A percentile compares a stretch with the other conserved stretches of the same genome.
Conservation (phyloP, 2,113 vertebrate genomes). For the Rhizomys pruinosus region DNA sequence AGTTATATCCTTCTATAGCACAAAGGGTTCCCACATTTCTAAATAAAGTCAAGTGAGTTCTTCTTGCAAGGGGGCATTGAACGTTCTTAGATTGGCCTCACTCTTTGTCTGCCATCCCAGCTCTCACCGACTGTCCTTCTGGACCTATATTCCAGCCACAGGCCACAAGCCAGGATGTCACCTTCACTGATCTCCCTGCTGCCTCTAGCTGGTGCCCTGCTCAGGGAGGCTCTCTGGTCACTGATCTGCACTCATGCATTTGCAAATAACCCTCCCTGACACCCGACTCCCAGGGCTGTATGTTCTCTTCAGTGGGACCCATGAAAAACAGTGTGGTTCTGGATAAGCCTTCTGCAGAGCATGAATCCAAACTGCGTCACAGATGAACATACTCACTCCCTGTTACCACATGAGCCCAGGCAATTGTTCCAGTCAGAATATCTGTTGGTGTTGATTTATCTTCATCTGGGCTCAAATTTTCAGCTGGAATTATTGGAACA, state of each 20-base stretch:
- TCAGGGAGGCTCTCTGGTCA: neutral
- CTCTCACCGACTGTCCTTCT: neutral
- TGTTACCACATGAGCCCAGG: slow-evolving; percentile 9
- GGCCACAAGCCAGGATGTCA: neutral
- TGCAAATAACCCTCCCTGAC: neutral
- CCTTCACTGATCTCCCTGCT: neutral
- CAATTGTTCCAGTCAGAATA: slow-evolving; percentile 23
- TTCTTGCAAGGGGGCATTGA: neutral
- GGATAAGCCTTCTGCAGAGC: neutral
- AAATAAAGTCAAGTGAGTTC: neutral
- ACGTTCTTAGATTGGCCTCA: neutral
- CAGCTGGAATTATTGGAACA: slow-evolving; percentile 4
- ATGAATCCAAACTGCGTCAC: neutral
- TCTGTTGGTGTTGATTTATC: slow-evolving; percentile 36
- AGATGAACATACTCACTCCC: neutral
- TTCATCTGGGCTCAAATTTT: slow-evolving; percentile 49
- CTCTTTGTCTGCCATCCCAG: neutral
- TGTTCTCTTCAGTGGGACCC: neutral
- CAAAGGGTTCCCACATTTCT: neutral
- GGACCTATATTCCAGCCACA: neutral
- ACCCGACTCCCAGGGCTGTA: neutral
- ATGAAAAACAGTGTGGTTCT: neutral
- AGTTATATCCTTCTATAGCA: too few relatives aligned
- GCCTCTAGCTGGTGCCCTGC: neutral
- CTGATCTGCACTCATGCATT: neutral